A percentile compares a stretch with the other conserved stretches of the same genome.
Evolutionary conservation across 2,797 vertebrate species (phyloP).

Genomic region (Darevskia mixta): DNA sequence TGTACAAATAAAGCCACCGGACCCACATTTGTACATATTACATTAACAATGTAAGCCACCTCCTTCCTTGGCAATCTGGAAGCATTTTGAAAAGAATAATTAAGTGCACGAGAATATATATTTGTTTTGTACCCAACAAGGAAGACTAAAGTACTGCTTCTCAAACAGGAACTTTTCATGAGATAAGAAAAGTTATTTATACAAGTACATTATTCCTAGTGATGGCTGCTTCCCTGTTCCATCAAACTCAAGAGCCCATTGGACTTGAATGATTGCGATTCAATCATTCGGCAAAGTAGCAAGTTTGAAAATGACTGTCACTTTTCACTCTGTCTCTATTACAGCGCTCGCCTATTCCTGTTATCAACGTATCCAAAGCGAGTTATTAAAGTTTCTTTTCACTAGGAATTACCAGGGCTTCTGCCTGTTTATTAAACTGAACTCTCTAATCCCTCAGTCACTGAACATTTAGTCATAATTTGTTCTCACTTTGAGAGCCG

Average conservation of each 20-base stretch:
- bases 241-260: neutral
- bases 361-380: slow-evolving; percentile 29
- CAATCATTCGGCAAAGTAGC: slow-evolving; percentile 18
- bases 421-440: slow-evolving; percentile 7
- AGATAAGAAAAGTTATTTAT: neutral
- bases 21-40: neutral
- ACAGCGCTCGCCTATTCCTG: slow-evolving; percentile 10
- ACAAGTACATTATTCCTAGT: slow-evolving; percentile 9
- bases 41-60: neutral
- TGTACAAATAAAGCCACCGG: neutral
- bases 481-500: slow-evolving; percentile 23
- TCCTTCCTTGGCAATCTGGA: too few species aligned
- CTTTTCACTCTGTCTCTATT: neutral
- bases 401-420: slow-evolving; percentile 24
- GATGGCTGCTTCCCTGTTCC: slow-evolving; percentile 7
- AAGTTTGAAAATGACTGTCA: slow-evolving; percentile 15
- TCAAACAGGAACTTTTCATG: neutral
- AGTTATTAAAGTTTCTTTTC: slow-evolving; percentile 45
- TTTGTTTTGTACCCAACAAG: neutral
- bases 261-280: slow-evolving; percentile 36
- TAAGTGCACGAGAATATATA: neutral
- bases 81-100: neutral
- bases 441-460: slow-evolving; percentile 4
- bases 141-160: neutral
- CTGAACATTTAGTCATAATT: accelerated